phyloP scores from a whole-genome alignment of 2,113 vertebrate genomes.

The Tetrax tetrax region DNA sequence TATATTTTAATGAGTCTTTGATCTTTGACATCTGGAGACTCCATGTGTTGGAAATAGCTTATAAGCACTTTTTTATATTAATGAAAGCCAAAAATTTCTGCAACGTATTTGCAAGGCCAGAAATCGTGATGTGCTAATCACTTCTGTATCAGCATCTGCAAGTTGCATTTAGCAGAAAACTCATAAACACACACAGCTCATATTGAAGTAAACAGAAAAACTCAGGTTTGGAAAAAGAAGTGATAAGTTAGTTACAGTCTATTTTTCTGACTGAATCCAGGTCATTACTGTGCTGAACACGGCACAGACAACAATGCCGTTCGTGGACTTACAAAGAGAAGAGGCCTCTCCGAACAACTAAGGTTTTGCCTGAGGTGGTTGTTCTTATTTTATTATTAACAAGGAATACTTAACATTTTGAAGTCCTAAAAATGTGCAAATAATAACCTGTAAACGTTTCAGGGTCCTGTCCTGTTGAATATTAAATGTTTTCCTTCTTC shows the following conservation, averaged over 20 bases:
- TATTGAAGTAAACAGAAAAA: background rate
- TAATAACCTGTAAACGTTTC: background rate
- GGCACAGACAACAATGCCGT: background rate
- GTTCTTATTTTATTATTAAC: background rate
- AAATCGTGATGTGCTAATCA: background rate
- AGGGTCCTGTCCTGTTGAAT: background rate
- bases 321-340: background rate
- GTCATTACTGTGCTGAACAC: background rate
- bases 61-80: background rate
- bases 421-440: background rate
- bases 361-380: background rate
- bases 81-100: background rate
- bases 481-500: background rate
- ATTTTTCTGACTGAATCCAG: background rate
- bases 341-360: background rate
- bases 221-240: background rate
- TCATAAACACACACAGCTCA: background rate
- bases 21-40: background rate
- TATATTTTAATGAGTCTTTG: conserved; percentile 25
- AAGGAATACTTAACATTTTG: background rate
- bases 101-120: background rate
- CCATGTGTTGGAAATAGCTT: background rate
- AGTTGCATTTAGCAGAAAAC: background rate
- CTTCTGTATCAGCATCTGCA: background rate
- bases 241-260: background rate